Conservation (phyloP, 2,113 vertebrate species). For the Toxostoma redivivum region DNA sequence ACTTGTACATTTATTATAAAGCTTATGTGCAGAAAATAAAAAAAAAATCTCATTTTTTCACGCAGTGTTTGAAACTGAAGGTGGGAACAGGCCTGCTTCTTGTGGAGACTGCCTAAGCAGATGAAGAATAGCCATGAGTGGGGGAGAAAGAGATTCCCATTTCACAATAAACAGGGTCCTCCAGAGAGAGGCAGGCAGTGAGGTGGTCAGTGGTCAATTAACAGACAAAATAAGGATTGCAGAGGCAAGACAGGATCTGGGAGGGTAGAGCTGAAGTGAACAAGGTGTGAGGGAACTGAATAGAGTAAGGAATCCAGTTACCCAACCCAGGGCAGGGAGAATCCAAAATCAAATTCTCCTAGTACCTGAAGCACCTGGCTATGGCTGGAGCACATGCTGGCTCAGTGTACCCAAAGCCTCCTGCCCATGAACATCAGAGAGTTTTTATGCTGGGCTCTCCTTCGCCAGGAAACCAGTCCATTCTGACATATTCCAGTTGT, state of each 20-base stretch:
- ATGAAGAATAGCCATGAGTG: not conserved
- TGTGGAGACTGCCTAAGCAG: not conserved
- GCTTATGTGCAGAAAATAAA: not conserved
- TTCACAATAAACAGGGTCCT: not conserved
- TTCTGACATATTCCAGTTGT: not conserved
- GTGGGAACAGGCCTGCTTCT: not conserved
- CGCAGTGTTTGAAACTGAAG: not conserved
- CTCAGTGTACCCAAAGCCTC: not conserved
- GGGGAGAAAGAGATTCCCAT: not conserved
- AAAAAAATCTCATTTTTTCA: not conserved
- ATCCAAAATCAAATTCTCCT: not conserved
- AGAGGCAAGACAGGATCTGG: not conserved
- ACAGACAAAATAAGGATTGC: not conserved
- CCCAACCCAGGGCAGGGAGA: not conserved
- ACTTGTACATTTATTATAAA: not conserved
- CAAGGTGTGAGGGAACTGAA: not conserved
- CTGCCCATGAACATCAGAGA: not conserved
- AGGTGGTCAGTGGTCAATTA: not conserved
- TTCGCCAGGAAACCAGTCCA: not conserved
- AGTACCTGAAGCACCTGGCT: not conserved
- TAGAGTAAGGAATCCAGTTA: not conserved
- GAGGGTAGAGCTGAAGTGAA: not conserved
- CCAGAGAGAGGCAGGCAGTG: not conserved
- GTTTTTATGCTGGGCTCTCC: not conserved
- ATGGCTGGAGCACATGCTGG: not conserved